A percentile compares a stretch with the other conserved stretches of the same genome.
Evolutionary conservation across 2,888 invertebrate genomes (phyloP).

Genomic region (Thecocarcelia acutangulata): DNA sequence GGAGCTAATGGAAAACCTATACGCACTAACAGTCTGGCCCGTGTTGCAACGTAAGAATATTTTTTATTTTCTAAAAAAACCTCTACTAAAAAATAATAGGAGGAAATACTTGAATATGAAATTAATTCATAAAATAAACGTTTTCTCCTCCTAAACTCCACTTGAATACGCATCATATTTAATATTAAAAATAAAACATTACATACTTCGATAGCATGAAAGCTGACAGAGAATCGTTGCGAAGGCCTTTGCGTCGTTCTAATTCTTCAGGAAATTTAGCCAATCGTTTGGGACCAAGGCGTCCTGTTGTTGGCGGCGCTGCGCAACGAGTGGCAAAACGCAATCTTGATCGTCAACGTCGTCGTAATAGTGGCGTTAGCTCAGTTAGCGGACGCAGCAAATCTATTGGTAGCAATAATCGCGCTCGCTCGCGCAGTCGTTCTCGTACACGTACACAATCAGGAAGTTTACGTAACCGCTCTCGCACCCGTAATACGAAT

Average conservation of each 20-base stretch:
- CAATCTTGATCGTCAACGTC: slow-evolving; percentile 67
- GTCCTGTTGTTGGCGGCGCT: slow-evolving; percentile 75
- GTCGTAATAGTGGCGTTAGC: slow-evolving; percentile 49
- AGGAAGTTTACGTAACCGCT: slow-evolving; percentile 69
- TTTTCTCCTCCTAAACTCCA: slow-evolving; percentile 44
- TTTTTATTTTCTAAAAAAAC: slow-evolving; percentile 38
- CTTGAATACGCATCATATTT: slow-evolving; percentile 49
- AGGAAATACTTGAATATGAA: slow-evolving; percentile 49
- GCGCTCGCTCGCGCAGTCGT: slow-evolving; percentile 75
- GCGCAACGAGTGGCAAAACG: slow-evolving; percentile 76
- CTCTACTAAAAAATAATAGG: slow-evolving; percentile 37
- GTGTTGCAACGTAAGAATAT: slow-evolving; percentile 81
- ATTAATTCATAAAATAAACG: slow-evolving; percentile 31
- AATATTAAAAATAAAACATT: slow-evolving; percentile 50
- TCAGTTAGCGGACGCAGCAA: slow-evolving; percentile 60
- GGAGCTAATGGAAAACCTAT: slow-evolving; percentile 79
- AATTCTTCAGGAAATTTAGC: slow-evolving; percentile 76
- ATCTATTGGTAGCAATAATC: slow-evolving; percentile 63
- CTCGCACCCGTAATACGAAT: slow-evolving; percentile 63
- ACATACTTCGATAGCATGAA: slow-evolving; percentile 78
- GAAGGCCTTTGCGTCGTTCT: slow-evolving; percentile 74
- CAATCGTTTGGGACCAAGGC: slow-evolving; percentile 76
- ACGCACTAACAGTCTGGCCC: slow-evolving; percentile 78
- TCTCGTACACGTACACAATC: slow-evolving; percentile 68
- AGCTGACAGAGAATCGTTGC: slow-evolving; percentile 78